Base-by-base conservation (phyloP, 2,797 vertebrate species). In the Sylvia borin region DNA sequence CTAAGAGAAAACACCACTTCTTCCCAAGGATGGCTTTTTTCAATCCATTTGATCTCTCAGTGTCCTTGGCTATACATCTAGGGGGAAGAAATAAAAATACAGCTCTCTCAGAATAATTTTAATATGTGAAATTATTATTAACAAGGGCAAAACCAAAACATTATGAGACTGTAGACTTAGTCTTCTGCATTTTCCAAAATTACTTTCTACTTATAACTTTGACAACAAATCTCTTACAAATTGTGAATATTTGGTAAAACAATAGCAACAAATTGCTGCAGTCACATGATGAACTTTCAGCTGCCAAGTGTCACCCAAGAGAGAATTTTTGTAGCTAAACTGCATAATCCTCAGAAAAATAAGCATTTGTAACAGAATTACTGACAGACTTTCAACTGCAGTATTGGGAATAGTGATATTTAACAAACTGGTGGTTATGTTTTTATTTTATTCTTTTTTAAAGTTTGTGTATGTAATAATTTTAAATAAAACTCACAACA, bases 281-380 rank as follows among this genome's bases (percentile, higher is more conserved):
- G 55, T 88, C 55, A 70, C 38, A 40, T 55, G 54, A 45, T 79
- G 66, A 93, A 78, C 57, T 22, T 85, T 88, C 54, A 77, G 62
- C 82, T 81, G 89, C 87, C 91, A 94, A 93, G 62, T 84, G 45
- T 90, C 60, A 73, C 34, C 45, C 70, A 0, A 80, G 82, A 93
- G 76, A 88, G 48, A 83, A 73, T 93, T 81, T 92, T 91, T 57
- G 47, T 27, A 80, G n/a, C n/a, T 88, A 40, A 91, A 77, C 48
- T 86, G 45, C 51, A 53, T 64, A 78, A 91, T 34, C 55, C 66
- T 70, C 64, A 78, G 55, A 85, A 96, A 95, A 93, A 92, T 60
- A 84, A 91, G 50, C 60, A 73, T 95, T 80, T 97, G 50, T 88
- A 95, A 90, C 57, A 85, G 73, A 90, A 91, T 90, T 90, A 93